Evolutionary conservation across 2,888 invertebrate species (phyloP).

Genomic region (Fragum sueziense): DNA sequence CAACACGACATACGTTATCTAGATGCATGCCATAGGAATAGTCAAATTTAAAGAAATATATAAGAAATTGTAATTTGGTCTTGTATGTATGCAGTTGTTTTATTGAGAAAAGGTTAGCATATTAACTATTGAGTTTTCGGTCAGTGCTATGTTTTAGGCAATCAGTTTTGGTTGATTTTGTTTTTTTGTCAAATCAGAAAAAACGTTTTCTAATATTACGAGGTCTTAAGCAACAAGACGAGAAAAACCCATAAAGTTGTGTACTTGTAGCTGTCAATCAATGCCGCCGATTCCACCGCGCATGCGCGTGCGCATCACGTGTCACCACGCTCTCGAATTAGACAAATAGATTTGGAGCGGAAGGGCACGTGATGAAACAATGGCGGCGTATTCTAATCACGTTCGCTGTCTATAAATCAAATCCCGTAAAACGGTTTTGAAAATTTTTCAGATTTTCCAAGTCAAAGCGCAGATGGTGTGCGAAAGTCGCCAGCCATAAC

Average conservation of each 20-base stretch:
- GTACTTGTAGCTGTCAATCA: slow-evolving; percentile 19
- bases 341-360: slow-evolving; percentile 46
- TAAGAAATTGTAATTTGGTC: no score
- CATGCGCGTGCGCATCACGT: slow-evolving; percentile 52
- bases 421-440: slow-evolving; percentile 21
- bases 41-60: no score
- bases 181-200: neutral
- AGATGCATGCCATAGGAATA: no score
- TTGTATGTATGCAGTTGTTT: no score
- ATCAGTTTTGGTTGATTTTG: no score
- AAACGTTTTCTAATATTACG: neutral
- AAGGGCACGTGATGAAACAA: slow-evolving; percentile 48
- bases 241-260: slow-evolving; percentile 4
- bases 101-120: no score
- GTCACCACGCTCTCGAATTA: slow-evolving; percentile 34
- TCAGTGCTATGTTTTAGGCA: no score
- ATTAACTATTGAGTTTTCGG: no score
- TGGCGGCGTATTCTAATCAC: slow-evolving; percentile 48
- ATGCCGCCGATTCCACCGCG: slow-evolving; percentile 4
- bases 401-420: slow-evolving; percentile 42
- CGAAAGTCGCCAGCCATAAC: neutral
- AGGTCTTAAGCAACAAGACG: neutral
- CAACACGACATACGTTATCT: no score
- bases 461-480: slow-evolving; percentile 10
- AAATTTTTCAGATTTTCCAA: slow-evolving; percentile 14